These are phyloP conservation scores for Campylomormyrus tamandua DNA, from an alignment of 2,113 vertebrate species.

Conservation along the genomic window DNA sequence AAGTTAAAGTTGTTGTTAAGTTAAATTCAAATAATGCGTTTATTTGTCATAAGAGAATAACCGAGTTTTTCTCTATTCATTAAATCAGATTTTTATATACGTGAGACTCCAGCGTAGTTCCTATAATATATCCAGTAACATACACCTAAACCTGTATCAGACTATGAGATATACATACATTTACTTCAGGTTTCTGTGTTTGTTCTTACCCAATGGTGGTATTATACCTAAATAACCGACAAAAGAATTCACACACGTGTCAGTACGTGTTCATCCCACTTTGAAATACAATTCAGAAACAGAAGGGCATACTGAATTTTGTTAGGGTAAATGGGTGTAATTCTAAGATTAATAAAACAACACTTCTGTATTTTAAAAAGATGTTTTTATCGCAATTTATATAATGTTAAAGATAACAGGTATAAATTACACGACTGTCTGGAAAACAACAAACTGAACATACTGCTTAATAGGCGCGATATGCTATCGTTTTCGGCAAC, in stretches of 20 bases:
- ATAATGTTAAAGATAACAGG: neutral
- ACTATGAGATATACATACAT: neutral
- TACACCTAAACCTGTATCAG: neutral
- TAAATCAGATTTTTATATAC: neutral
- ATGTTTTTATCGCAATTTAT: neutral
- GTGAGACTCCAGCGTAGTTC: neutral
- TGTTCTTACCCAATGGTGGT: neutral
- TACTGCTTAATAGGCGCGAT: neutral
- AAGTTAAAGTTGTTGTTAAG: neutral
- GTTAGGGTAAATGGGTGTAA: neutral
- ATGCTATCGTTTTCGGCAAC: neutral
- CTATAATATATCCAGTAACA: neutral
- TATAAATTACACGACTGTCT: neutral
- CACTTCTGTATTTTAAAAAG: neutral
- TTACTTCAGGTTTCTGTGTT: neutral
- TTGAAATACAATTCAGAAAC: neutral
- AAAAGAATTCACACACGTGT: neutral
- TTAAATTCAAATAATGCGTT: neutral
- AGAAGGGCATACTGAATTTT: neutral
- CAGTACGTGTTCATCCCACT: neutral
- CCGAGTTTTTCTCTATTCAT: neutral
- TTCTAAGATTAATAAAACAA: neutral
- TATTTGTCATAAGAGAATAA: neutral
- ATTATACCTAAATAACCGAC: neutral
- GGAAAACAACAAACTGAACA: neutral